Evolutionary conservation across 2,888 invertebrate species (phyloP).

Genomic region (Tipula helvola): DNA sequence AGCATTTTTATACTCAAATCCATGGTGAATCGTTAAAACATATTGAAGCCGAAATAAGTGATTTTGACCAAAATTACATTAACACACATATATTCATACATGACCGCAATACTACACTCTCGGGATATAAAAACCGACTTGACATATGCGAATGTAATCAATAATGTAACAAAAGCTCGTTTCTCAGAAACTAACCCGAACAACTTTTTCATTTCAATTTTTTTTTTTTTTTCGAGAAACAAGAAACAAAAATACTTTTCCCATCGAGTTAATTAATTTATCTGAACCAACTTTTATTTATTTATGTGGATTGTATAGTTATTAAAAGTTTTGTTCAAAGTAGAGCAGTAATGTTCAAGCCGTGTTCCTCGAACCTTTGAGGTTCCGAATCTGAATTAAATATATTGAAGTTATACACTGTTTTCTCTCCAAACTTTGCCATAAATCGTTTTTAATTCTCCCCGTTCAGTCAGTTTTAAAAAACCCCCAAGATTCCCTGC

Average conservation of each 20-base stretch:
- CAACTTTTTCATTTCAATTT: neutral
- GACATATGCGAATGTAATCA: neutral
- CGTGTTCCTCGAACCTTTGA: neutral
- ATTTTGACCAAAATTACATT: neutral
- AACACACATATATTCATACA: neutral
- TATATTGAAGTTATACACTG: no score
- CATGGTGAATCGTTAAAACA: neutral
- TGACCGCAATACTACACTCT: neutral
- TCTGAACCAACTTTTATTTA: neutral
- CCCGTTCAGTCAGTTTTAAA: no score
- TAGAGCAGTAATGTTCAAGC: neutral
- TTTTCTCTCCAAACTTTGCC: no score
- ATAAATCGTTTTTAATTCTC: no score
- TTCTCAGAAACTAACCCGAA: neutral
- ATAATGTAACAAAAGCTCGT: neutral
- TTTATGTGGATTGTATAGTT: neutral
- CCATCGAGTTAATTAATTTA: neutral
- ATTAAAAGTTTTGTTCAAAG: neutral
- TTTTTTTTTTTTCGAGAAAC: neutral
- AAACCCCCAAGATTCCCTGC: no score
- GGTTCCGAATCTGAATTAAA: neutral
- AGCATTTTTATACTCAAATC: neutral
- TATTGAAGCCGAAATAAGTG: neutral
- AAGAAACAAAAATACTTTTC: neutral
- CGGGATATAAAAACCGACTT: neutral